Conservation (phyloP, 2,113 vertebrate species). For the Cephalopholis sonnerati region DNA sequence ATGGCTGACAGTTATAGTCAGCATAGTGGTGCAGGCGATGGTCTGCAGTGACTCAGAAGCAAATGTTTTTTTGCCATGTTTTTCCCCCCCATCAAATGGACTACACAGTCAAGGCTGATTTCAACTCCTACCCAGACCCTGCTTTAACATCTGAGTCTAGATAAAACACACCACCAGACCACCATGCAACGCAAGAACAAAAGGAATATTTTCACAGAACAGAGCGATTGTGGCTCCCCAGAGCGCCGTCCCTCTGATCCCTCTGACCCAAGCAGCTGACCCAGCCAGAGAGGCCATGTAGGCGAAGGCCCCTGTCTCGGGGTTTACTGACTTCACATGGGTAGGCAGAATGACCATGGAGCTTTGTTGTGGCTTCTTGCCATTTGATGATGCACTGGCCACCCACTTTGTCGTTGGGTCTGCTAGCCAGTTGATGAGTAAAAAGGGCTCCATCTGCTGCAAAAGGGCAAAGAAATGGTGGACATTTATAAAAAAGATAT, state of each 20-base stretch:
- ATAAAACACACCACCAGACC: background rate
- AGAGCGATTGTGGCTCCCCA: constrained; percentile 2
- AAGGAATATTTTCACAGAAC: constrained; percentile 8
- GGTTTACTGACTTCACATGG: background rate
- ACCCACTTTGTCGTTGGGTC: background rate
- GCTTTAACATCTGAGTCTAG: background rate
- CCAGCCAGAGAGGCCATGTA: background rate
- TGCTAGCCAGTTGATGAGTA: background rate
- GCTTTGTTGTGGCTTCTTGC: background rate
- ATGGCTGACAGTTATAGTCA: background rate
- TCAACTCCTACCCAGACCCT: too few relatives aligned
- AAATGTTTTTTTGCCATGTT: background rate
- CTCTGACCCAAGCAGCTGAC: constrained; percentile 25
- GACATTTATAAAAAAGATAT: background rate
- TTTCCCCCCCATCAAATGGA: background rate
- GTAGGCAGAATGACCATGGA: constrained; percentile 12
- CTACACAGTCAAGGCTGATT: background rate
- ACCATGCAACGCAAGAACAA: constrained; percentile 11
- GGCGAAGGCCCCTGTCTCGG: background rate
- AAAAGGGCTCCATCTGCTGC: background rate
- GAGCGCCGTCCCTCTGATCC: background rate
- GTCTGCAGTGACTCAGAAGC: background rate
- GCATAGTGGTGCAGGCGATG: too few relatives aligned
- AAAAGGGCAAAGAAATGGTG: background rate
- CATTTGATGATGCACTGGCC: constrained; percentile 3